Percentiles rank a stretch among this genome's conserved stretches.
Conservation (phyloP, 2,888 invertebrate genomes). For the Sesamia inferens region DNA sequence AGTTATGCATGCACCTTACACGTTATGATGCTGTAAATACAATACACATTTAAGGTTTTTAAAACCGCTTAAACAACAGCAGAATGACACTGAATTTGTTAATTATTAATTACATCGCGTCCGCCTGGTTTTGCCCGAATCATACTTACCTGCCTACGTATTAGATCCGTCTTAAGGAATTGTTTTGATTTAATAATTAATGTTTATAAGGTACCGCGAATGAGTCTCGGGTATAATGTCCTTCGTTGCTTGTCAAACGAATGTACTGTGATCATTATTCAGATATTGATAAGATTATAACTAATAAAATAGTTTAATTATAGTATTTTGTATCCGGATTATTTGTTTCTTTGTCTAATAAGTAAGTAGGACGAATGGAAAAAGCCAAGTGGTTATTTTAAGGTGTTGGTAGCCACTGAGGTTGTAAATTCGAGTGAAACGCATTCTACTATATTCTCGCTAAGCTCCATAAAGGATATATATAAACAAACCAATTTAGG, state of each 20-base stretch:
- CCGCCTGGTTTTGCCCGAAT: conserved; percentile 66
- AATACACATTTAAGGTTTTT: conserved; percentile 49
- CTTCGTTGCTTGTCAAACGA: conserved; percentile 69
- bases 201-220: conserved; percentile 82
- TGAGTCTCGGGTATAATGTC: conserved; percentile 81
- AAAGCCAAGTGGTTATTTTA: not conserved
- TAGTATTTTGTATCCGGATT: conserved; percentile 41
- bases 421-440: not conserved
- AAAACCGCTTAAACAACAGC: conserved; percentile 36
- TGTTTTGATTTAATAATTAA: conserved; percentile 86
- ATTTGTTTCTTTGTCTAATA: conserved; percentile 27
- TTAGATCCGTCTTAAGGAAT: conserved; percentile 82
- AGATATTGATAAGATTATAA: conserved; percentile 67
- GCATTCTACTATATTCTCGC: not conserved
- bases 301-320: conserved; percentile 47
- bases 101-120: conserved; percentile 62
- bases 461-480: no score
- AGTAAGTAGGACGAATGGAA: not conserved
- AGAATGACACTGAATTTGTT: conserved; percentile 55
- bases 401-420: not conserved
- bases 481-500: no score
- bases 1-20: conserved; percentile 24
- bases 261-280: conserved; percentile 70
- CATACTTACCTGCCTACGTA: conserved; percentile 44
- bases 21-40: conserved; percentile 22